These are phyloP conservation scores for Diorhabda sublineata DNA, from an alignment of 1,140 invertebrate genomes.

Conservation along the genomic window DNA sequence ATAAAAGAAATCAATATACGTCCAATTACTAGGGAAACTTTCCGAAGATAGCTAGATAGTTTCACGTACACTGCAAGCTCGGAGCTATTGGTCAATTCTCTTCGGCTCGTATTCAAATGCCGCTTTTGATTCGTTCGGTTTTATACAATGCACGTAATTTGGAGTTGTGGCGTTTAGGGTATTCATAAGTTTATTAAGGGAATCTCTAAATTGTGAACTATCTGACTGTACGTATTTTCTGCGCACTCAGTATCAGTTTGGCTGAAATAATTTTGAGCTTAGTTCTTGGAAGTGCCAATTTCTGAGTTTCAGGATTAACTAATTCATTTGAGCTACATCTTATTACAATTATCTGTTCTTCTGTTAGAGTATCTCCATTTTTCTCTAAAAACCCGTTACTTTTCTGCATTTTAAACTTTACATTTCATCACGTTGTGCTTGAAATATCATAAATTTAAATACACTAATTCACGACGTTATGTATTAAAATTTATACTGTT, in stretches of 20 bases:
- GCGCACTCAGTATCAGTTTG: conserved; percentile 46
- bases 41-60: conserved; percentile 97
- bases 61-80: conserved; percentile 96
- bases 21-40: conserved; percentile 93
- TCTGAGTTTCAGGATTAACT: conserved; percentile 47
- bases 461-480: too few relatives aligned
- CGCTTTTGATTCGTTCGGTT: conserved; percentile 93
- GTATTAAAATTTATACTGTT: too few relatives aligned
- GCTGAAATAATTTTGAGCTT: conserved; percentile 54
- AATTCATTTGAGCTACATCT: conserved; percentile 54
- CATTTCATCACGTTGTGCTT: too few relatives aligned
- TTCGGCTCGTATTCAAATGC: conserved; percentile 85
- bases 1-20: conserved; percentile 88
- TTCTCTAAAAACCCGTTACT: conserved; percentile 93
- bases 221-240: conserved; percentile 60
- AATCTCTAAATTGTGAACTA: conserved; percentile 83
- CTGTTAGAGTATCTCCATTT: conserved; percentile 93
- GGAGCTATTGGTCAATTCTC: conserved; percentile 90
- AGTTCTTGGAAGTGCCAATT: conserved; percentile 48
- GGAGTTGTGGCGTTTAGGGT: conserved; percentile 94
- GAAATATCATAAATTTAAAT: too few relatives aligned
- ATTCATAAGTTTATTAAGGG: conserved; percentile 84
- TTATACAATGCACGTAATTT: conserved; percentile 98
- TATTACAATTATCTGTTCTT: conserved; percentile 80
- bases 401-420: too few relatives aligned